phyloP scores from a whole-genome alignment of 2,113 vertebrate genomes.

The Corynorhinus townsendii region DNA sequence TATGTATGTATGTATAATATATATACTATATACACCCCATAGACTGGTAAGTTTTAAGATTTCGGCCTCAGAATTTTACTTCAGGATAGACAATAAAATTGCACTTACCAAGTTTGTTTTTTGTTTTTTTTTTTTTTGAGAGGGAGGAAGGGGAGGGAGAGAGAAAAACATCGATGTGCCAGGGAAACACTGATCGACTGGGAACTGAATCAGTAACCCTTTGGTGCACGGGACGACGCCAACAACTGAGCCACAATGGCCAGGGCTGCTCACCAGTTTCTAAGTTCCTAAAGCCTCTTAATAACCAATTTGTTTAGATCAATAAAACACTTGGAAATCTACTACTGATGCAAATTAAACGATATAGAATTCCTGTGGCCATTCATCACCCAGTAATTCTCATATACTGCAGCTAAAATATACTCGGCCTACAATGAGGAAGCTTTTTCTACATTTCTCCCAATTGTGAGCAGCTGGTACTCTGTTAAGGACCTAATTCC shows the following conservation, averaged over 20 bases:
- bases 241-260: background rate
- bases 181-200: background rate
- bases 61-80: background rate
- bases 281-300: conserved; percentile 25
- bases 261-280: background rate
- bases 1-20: no score
- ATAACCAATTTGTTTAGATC: background rate
- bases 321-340: conserved; percentile 25
- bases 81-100: background rate
- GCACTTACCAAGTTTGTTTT: background rate
- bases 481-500: background rate
- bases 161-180: background rate
- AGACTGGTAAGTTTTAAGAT: background rate
- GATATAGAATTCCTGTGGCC: background rate
- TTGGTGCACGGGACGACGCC: accelerated
- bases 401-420: background rate
- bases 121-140: background rate
- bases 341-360: background rate
- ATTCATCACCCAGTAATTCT: background rate
- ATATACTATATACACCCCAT: background rate
- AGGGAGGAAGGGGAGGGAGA: background rate
- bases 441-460: background rate
- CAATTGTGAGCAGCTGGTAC: background rate
- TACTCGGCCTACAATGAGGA: background rate
- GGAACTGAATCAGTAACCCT: background rate